phyloP scores from a whole-genome alignment of 2,113 vertebrate genomes.

The Poeciliopsis retropinna region DNA sequence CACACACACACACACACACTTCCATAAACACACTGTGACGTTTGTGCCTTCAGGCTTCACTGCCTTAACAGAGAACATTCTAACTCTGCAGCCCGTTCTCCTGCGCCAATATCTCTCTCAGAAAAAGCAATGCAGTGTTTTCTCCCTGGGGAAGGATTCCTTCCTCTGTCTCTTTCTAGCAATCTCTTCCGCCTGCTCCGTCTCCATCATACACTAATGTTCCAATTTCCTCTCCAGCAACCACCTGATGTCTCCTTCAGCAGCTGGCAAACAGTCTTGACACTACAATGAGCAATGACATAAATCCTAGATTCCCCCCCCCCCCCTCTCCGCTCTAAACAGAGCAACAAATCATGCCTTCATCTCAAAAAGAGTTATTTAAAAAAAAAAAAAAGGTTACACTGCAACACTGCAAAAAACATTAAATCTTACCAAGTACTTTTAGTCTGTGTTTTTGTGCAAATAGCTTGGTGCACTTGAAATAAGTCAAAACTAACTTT shows the following conservation, averaged over 20 bases:
- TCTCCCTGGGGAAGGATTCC: constrained; percentile 33
- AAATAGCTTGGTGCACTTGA: too few relatives aligned
- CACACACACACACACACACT: constrained; percentile 1
- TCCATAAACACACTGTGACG: background rate
- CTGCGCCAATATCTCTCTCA: constrained; percentile 20
- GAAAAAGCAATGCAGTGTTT: constrained; percentile 38
- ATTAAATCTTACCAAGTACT: too few relatives aligned
- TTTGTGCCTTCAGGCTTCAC: constrained; percentile 27
- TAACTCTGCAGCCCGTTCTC: constrained; percentile 30
- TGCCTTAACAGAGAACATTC: constrained; percentile 34
- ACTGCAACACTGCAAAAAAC: too few relatives aligned
- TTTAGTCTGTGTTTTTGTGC: too few relatives aligned
- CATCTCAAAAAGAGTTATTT: too few relatives aligned
- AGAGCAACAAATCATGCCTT: background rate
- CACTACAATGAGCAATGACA: background rate
- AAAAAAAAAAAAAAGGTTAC: too few relatives aligned
- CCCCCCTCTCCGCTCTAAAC: background rate
- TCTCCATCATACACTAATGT: constrained; percentile 39
- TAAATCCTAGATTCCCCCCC: background rate
- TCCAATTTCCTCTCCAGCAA: constrained; percentile 30
- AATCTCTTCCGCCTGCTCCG: constrained; percentile 27
- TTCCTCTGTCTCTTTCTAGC: constrained; percentile 31
- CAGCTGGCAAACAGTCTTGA: constrained; percentile 1
- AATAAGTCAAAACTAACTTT: too few relatives aligned
- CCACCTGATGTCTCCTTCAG: constrained; percentile 33